Base-by-base conservation (phyloP, 2,888 invertebrate genomes). In the Mimas tiliae region DNA sequence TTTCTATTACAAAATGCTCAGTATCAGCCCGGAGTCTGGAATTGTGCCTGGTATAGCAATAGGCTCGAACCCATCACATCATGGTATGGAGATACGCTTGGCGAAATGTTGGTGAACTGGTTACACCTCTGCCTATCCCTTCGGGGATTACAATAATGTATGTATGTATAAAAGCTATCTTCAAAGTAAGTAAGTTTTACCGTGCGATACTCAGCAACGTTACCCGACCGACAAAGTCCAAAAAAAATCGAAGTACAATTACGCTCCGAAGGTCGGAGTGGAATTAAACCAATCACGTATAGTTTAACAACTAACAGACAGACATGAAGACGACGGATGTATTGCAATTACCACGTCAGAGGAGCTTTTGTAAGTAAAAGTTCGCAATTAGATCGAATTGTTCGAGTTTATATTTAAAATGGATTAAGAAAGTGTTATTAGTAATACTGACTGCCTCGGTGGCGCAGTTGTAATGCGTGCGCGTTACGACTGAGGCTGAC, bases 261-360 rank as follows among this genome's bases (percentile, higher is more conserved):
- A 86, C 86, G 68, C 73, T 74, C 70, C 76, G 79, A 81, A 84
- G 82, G 83, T 83, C 83, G 81, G 73, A 66, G 65, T 67, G 72
- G 72, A 76, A 78, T 79, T 78, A 76, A 76, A 72, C 73, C 73
- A 74, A 76, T 79, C 77, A 70, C 66, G 63, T 73, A 78, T 73
- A 76, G 77, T 67, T 72, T 67, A 72, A 14, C 48, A 55, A 77
- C 65, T 65, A 68, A 74, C 72, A 53, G 72, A 84, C 84, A 75
- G 72, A 81, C 81, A 71, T 69, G 76, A 72, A 70, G 81, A 83
- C 87, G 69, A 45, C 45, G 90, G 89, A 90, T 88, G 81, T 80
- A 70, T 76, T 76, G 85, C 85, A 90, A 91, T 91, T 90, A 90
- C 84, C 70, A 84, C 90, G 91, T 91, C 91, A 68, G 73, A 76